A percentile compares a stretch with the other conserved stretches of the same genome.
Evolutionary conservation across 2,113 vertebrate species (phyloP).

Genomic region (Hydrochoerus hydrochaeris): DNA sequence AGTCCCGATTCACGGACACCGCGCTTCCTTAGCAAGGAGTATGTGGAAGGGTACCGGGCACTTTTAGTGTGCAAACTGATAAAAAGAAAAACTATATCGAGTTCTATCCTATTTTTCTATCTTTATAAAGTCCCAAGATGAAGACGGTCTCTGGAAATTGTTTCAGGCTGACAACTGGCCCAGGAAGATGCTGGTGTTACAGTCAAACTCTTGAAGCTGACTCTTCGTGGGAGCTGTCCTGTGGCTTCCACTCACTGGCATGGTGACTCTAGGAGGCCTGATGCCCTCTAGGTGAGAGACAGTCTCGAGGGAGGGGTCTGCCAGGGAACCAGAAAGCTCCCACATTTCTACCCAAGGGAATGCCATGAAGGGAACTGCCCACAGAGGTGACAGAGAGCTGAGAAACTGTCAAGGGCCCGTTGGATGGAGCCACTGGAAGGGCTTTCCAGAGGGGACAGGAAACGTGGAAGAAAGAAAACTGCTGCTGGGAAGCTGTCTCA

Average conservation of each 20-base stretch:
- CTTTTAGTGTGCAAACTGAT: neutral
- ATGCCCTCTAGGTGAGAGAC: neutral
- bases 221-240: neutral
- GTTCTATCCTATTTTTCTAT: neutral
- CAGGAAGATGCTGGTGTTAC: neutral
- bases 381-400: neutral
- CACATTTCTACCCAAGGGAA: no score
- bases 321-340: neutral
- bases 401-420: neutral
- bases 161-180: neutral
- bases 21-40: neutral
- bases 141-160: neutral
- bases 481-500: neutral
- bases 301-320: neutral
- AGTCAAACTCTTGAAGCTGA: neutral
- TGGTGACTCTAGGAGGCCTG: neutral
- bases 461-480: no score
- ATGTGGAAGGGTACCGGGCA: neutral
- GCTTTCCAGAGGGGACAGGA: neutral
- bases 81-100: neutral
- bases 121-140: constrained; percentile 23
- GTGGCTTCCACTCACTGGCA: neutral
- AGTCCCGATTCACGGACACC: neutral
- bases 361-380: neutral
- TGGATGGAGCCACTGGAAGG: neutral